Base-by-base conservation (phyloP, 1,140 invertebrate species). In the Hyphantria cunea region DNA sequence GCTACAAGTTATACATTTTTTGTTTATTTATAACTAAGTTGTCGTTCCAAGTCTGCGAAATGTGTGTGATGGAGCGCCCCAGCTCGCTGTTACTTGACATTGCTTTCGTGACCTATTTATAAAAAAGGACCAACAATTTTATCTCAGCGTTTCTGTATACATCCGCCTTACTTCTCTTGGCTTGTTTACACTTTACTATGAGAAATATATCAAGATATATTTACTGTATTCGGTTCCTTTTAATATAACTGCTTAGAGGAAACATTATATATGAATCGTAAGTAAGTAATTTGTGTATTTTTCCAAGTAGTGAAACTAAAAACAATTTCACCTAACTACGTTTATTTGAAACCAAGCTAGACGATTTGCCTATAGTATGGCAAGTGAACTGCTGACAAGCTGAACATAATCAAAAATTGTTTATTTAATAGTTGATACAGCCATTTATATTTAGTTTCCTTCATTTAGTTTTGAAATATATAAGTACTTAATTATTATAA, bases 81-180 rank as follows among this genome's bases (percentile, higher is more conserved):
- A 33, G 45, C 49, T 33, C 55, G 17, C 13, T 33, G 45, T 58
- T 62, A 58, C 55, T 58, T 55, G 55, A 59, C 64, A 54, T 60
- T 33, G 64, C 45, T 66, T 54, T 61, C 55, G 63, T 74, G 72
- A 74, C 72, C 72, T 74, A 74, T 67, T 70, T 70, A 64, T 66
- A 50, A 63, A 42, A 70, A 64, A 67, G 67, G 61, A 63, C 61
- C 65, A 55, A 66, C 66, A 61, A 66, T 72, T 68, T 66, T 64
- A 64, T 72, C 58, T 64, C 64, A 54, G 41, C 50, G 64, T 66
- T 65, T 72, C 62, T 65, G 59, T 65, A 52, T 61, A 65, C 68
- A 63, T 66, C 56, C 62, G 55, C 55, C 55, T 56, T 25, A 41
- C 32, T 61, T 34, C 45, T 62, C 52, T 15, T 15, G 37, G 34